These are phyloP conservation scores for Coenonympha glycerion DNA, from an alignment of 2,888 invertebrate genomes.

Conservation along the genomic window DNA sequence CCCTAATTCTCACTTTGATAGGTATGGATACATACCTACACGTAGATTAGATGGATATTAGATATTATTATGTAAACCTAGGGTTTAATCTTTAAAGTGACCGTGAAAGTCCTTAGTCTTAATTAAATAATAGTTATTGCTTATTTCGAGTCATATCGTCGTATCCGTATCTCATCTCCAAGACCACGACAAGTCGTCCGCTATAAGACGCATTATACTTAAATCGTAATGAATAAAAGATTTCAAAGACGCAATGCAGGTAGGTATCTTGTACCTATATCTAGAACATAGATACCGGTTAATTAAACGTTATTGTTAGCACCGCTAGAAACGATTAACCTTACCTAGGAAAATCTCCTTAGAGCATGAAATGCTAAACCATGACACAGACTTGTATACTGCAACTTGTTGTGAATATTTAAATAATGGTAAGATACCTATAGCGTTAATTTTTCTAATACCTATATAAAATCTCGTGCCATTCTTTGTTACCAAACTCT, in stretches of 20 bases:
- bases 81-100: too few relatives aligned
- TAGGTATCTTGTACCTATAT: neutral
- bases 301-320: conserved; percentile 1
- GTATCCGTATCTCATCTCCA: too few relatives aligned
- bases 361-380: neutral
- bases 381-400: neutral
- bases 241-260: neutral
- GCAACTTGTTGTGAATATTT: neutral
- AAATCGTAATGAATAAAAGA: neutral
- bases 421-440: neutral
- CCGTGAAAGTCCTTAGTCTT: too few relatives aligned
- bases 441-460: too few relatives aligned
- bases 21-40: too few relatives aligned
- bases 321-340: conserved; percentile 12
- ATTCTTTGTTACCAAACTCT: neutral
- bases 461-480: too few relatives aligned
- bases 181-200: neutral
- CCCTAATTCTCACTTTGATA: too few relatives aligned
- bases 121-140: too few relatives aligned
- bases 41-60: too few relatives aligned
- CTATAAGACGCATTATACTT: too few relatives aligned
- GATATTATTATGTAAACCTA: too few relatives aligned
- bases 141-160: too few relatives aligned
- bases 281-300: neutral
- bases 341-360: conserved; percentile 1